Conservation (phyloP, 2,797 vertebrate genomes). For the Buceros bicornis region DNA sequence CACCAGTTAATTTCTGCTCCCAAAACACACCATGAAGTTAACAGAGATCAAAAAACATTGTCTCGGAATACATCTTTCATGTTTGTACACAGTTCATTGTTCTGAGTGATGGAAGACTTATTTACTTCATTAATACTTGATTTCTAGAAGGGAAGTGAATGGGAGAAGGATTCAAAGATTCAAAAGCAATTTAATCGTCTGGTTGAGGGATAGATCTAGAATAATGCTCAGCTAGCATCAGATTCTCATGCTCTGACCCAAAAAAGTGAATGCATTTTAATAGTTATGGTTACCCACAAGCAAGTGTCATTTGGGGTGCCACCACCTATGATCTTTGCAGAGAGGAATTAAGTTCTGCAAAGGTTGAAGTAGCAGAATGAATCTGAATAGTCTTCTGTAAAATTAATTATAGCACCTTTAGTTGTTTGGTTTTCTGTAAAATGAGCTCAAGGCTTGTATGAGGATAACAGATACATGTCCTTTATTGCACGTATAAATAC, state of each 20-base stretch:
- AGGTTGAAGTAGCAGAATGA: neutral
- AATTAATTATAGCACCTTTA: conserved; percentile 29
- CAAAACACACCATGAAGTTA: neutral
- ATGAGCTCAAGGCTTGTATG: conserved; percentile 1
- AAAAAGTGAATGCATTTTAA: neutral
- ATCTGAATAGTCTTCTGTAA: conserved; percentile 31
- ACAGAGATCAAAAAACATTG: neutral
- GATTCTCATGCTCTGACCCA: neutral
- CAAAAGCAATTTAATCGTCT: neutral
- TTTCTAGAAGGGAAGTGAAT: neutral
- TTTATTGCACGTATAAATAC: conserved; percentile 21
- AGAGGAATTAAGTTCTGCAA: conserved; percentile 28
- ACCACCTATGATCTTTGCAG: neutral
- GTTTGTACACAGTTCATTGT: neutral
- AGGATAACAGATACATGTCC: neutral
- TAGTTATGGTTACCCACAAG: neutral
- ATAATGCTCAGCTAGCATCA: neutral
- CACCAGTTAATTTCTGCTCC: neutral
- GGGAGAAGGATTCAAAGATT: neutral
- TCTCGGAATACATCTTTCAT: neutral
- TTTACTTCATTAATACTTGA: neutral
- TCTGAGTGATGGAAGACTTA: neutral
- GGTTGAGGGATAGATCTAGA: neutral
- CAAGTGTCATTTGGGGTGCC: neutral
- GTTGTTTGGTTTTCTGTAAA: conserved; percentile 50